These are phyloP conservation scores for Steromphala cineraria DNA, from an alignment of 2,888 invertebrate species.

Conservation along the genomic window DNA sequence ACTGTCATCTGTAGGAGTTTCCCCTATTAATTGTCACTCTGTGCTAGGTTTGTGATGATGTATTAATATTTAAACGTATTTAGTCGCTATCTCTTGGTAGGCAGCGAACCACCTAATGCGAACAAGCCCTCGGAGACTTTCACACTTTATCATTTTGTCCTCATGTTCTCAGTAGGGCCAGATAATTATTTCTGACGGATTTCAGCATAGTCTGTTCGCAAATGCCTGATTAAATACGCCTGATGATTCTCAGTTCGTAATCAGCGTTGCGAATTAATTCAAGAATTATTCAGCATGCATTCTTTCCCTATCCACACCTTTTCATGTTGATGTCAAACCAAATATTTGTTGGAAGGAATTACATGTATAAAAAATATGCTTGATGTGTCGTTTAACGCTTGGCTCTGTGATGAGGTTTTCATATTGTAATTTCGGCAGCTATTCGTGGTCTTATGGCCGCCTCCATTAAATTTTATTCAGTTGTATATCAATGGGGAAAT, in stretches of 20 bases:
- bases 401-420: background rate
- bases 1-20: no score
- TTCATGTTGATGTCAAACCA: background rate
- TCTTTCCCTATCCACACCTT: background rate
- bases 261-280: background rate
- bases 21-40: no score
- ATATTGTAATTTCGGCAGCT: background rate
- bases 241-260: background rate
- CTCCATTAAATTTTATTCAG: background rate
- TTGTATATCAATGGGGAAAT: background rate
- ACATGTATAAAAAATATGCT: background rate
- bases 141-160: conserved; percentile 7
- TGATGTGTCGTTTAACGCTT: background rate
- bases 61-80: conserved; percentile 1
- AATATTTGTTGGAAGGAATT: conserved; percentile 3
- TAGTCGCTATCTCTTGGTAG: background rate
- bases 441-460: background rate
- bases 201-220: background rate
- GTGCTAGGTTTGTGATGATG: no score
- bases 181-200: conserved; percentile 12
- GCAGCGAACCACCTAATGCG: background rate
- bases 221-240: background rate
- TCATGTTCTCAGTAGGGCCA: background rate
- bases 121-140: background rate
- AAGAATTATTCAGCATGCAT: background rate